Percentiles rank a stretch among this genome's conserved stretches.
phyloP scores from a whole-genome alignment of 2,113 vertebrate species.

The Ifrita kowaldi region DNA sequence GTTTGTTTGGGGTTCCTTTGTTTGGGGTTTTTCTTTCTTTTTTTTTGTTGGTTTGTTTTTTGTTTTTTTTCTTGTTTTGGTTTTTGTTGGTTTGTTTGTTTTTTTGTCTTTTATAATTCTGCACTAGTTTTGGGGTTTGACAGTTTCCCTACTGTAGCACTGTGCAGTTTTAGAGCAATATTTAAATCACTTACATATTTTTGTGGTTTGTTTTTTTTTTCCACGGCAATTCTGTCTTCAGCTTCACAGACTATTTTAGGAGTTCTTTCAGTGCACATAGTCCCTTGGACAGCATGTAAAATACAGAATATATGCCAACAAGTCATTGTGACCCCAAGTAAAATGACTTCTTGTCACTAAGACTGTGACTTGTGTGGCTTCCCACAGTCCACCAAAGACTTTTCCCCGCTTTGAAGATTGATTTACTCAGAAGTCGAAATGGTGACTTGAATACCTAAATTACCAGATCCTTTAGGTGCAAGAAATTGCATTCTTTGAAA shows the following conservation, averaged over 20 bases:
- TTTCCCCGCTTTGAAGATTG: neutral
- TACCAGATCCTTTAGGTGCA: too few species aligned
- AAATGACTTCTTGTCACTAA: neutral
- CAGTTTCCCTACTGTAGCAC: neutral
- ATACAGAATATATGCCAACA: neutral
- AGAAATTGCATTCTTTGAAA: neutral
- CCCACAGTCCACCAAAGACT: neutral
- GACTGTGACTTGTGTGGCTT: neutral
- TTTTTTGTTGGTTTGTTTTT: neutral
- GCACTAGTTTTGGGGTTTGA: accelerated
- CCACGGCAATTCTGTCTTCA: neutral
- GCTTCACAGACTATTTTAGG: neutral
- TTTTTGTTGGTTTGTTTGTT: neutral
- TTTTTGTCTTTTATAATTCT: neutral
- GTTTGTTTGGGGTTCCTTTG: too few species aligned
- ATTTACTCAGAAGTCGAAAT: neutral
- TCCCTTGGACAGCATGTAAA: neutral
- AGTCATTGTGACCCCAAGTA: neutral
- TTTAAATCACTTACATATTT: accelerated
- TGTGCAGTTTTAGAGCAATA: neutral
- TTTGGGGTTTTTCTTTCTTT: neutral
- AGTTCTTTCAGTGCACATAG: neutral
- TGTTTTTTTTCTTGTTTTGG: too few species aligned
- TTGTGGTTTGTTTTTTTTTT: neutral
- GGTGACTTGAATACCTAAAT: neutral